phyloP scores from a whole-genome alignment of 2,888 invertebrate species.

The Bhutanitis thaidina region DNA sequence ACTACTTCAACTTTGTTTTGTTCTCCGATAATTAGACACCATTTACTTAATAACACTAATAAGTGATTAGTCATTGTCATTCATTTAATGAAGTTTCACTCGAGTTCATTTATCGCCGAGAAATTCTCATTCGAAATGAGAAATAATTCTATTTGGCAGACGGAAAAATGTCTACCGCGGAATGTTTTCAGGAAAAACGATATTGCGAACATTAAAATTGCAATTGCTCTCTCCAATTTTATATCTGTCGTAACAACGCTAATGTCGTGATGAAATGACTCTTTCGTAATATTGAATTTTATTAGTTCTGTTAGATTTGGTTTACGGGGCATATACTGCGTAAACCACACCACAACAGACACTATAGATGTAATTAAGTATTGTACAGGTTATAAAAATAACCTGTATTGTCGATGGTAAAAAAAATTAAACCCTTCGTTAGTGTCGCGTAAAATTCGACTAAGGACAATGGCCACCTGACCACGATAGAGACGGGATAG shows the following conservation, averaged over 20 bases:
- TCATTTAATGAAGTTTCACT: conserved; percentile 9
- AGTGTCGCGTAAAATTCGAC: too few species aligned
- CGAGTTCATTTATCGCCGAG: not conserved
- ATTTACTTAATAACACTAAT: not conserved
- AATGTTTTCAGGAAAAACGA: conserved; percentile 10
- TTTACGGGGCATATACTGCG: not conserved
- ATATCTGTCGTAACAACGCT: conserved; percentile 16
- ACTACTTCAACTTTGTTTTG: not conserved
- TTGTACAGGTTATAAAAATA: too few species aligned
- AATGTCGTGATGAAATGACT: conserved; percentile 12
- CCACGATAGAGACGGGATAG: too few species aligned
- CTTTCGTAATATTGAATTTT: conserved; percentile 6
- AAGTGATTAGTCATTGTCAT: conserved; percentile 12
- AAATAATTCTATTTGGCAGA: conserved; percentile 1
- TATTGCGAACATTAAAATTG: conserved; percentile 14
- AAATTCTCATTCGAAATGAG: conserved; percentile 8
- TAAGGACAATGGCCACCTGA: too few species aligned
- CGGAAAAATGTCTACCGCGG: conserved; percentile 10
- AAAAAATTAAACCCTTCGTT: too few species aligned
- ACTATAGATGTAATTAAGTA: too few species aligned
- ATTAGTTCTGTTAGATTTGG: conserved; percentile 1
- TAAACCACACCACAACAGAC: too few species aligned
- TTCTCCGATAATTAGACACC: not conserved
- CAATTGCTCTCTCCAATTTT: conserved; percentile 16
- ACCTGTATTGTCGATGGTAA: too few species aligned